A percentile compares a stretch with the other conserved stretches of the same genome.
Conservation (phyloP, 2,797 vertebrate species). For the Choloepus didactylus region DNA sequence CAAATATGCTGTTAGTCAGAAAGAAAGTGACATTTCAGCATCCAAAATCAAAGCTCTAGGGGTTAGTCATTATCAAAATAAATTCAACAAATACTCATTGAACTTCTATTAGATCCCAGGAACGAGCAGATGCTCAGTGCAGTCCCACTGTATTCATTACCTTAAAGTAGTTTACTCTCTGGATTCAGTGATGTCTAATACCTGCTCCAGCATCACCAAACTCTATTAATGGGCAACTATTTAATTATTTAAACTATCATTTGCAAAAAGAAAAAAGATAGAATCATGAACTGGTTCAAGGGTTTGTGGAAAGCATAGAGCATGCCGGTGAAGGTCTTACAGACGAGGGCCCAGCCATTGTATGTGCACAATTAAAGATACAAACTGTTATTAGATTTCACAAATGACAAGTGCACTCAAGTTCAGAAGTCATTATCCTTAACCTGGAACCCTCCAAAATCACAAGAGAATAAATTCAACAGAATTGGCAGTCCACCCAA, state of each 20-base stretch:
- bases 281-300: background rate
- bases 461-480: background rate
- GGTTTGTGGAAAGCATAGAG: background rate
- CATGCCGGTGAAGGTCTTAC: background rate
- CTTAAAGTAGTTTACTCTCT: background rate
- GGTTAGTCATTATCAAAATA: background rate
- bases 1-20: background rate
- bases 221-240: background rate
- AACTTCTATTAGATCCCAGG: background rate
- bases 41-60: constrained; percentile 6
- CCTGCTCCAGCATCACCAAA: background rate
- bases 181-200: background rate
- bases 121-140: background rate
- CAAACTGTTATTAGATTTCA: background rate
- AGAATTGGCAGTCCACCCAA: background rate
- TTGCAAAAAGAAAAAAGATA: background rate
- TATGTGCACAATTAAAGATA: background rate
- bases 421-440: background rate
- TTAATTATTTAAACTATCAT: background rate
- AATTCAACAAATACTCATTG: background rate
- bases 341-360: background rate
- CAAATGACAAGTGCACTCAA: background rate
- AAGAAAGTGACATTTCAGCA: background rate
- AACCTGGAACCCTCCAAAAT: background rate
- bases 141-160: background rate